A percentile compares a stretch with the other conserved stretches of the same genome.
phyloP scores from a whole-genome alignment of 1,140 invertebrate genomes.

The Schlechtendalia chinensis region DNA sequence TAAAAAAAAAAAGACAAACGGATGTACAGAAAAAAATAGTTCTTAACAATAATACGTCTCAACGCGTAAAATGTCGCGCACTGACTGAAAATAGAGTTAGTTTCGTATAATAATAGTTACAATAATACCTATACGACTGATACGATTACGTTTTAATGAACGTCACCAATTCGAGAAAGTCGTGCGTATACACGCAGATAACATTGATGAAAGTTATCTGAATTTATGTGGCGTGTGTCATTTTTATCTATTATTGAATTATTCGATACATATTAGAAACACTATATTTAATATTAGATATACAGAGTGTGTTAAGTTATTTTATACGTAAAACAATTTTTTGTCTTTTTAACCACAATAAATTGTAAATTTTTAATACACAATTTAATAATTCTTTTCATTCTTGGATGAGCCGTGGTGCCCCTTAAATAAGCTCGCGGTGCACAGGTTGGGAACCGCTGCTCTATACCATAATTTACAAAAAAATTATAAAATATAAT shows the following conservation, averaged over 20 bases:
- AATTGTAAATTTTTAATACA: slow-evolving; percentile 19
- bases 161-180: slow-evolving; percentile 20
- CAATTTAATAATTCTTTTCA: slow-evolving; percentile 18
- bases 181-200: not conserved
- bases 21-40: slow-evolving; percentile 22
- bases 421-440: not conserved
- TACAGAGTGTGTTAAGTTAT: not conserved
- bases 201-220: too few species aligned
- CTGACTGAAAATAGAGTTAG: not conserved
- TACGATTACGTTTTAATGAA: slow-evolving; percentile 38
- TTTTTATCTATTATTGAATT: slow-evolving; percentile 21
- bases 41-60: not conserved
- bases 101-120: slow-evolving; percentile 39
- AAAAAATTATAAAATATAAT: too few species aligned
- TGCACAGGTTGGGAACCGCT: not conserved
- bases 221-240: not conserved
- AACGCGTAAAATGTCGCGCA: slow-evolving; percentile 9
- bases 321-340: not conserved
- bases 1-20: slow-evolving; percentile 37
- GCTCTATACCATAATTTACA: not conserved
- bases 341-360: not conserved
- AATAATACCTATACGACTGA: slow-evolving; percentile 32
- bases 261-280: not conserved
- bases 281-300: slow-evolving; percentile 7
- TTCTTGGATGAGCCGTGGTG: not conserved